Evolutionary conservation across 2,888 invertebrate species (phyloP).

Genomic region (Trichopria drosophilae): DNA sequence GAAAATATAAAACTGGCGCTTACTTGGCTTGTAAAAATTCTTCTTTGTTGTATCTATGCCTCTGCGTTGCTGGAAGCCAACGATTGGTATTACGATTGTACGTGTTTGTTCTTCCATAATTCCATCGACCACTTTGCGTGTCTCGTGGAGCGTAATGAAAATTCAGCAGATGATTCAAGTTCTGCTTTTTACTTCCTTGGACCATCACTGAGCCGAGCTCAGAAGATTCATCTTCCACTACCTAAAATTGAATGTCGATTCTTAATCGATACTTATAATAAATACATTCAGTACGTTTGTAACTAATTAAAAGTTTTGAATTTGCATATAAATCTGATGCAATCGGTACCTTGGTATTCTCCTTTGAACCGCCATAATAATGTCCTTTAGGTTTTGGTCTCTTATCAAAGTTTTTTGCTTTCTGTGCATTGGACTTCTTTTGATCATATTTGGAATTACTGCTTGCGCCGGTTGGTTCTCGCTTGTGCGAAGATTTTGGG

Average conservation of each 20-base stretch:
- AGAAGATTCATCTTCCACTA: conserved; percentile 63
- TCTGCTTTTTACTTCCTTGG: conserved; percentile 87
- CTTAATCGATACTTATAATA: neutral
- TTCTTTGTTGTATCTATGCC: conserved; percentile 86
- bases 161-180: conserved; percentile 90
- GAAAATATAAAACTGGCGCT: conserved; percentile 18
- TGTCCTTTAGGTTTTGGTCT: conserved; percentile 72
- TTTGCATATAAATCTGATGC: conserved; percentile 7
- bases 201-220: conserved; percentile 83
- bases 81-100: conserved; percentile 49
- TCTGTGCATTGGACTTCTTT: conserved; percentile 71
- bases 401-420: conserved; percentile 71
- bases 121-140: conserved; percentile 54
- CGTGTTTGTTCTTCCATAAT: conserved; percentile 45
- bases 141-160: conserved; percentile 80
- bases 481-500: conserved; percentile 64
- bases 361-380: conserved; percentile 68
- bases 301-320: neutral
- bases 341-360: conserved; percentile 65
- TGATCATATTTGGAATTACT: conserved; percentile 66
- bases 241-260: conserved; percentile 44
- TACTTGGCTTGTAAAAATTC: conserved; percentile 94
- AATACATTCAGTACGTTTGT: neutral
- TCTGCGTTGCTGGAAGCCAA: conserved; percentile 59
- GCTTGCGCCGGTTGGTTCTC: conserved; percentile 63